phyloP scores from a whole-genome alignment of 1,140 invertebrate species.

The Cephus cinctus region DNA sequence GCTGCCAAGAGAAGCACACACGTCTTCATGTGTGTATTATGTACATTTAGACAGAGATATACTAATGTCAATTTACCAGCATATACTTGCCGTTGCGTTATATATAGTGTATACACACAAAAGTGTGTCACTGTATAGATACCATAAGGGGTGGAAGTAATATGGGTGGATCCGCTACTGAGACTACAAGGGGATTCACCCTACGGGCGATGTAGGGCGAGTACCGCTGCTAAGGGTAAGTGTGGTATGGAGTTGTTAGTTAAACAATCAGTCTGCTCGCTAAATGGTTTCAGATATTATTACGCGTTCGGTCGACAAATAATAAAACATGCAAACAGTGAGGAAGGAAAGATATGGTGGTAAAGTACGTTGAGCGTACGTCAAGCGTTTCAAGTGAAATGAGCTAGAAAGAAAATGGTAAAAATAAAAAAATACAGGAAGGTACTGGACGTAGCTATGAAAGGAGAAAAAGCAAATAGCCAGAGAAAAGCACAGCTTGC shows the following conservation, averaged over 20 bases:
- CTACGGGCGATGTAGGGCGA: not conserved
- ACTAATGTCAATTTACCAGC: too few relatives aligned
- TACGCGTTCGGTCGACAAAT: not conserved
- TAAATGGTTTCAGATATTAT: constrained; percentile 12
- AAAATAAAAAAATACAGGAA: not conserved
- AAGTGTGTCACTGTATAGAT: too few relatives aligned
- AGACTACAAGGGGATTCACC: not conserved
- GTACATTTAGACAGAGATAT: too few relatives aligned
- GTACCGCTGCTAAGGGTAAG: not conserved
- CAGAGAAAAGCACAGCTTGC: not conserved
- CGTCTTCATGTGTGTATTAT: too few relatives aligned
- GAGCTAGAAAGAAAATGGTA: not conserved
- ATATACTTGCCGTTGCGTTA: too few relatives aligned
- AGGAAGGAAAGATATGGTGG: too few relatives aligned
- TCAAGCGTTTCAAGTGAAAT: too few relatives aligned
- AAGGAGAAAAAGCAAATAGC: not conserved
- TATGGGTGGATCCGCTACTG: not conserved
- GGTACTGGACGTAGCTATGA: not conserved
- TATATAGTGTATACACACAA: too few relatives aligned
- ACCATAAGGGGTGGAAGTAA: too few relatives aligned
- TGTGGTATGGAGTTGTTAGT: constrained; percentile 2
- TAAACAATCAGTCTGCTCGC: constrained; percentile 12
- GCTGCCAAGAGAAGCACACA: not conserved
- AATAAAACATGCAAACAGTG: not conserved
- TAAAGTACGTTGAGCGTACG: too few relatives aligned